Base-by-base conservation (phyloP, 1,140 invertebrate genomes). In the Pomacea maculata region DNA sequence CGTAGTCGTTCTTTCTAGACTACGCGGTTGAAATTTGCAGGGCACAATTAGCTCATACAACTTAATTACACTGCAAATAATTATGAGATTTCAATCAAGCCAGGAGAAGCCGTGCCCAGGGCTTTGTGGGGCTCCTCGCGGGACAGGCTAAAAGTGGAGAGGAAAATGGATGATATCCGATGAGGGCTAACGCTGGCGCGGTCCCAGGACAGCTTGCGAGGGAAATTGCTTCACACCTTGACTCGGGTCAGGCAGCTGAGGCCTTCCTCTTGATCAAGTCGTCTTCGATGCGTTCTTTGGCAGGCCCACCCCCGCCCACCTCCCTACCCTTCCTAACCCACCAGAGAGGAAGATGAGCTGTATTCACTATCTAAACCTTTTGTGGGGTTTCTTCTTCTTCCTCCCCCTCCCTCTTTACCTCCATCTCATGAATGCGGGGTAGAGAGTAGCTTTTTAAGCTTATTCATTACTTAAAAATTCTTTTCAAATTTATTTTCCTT, bases 151-250 rank as follows among this genome's bases (percentile, higher is more conserved):
- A 25, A 55, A 54, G 72, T 55, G 57, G 76, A 64, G 55, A 70
- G 76, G 68, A 78, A 78, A 78, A 78, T 78, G 77, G 77, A 78
- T 78, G 77, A 78, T 78, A 70, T 70, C 71, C 67, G 72, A 78
- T 64, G 75, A 74, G 81, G 78, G 65, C 75, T 71, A 70, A 65
- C 71, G 74, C 67, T 34, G 71, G 67, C 55, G 14, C 61, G 75
- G 77, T 82, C 83, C 78, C 78, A 78, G 77, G 75, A 61, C 64
- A 81, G 79, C 74, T 78, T 71, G 77, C 54, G 61, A 68, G 29
- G 64, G 55, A 84, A 84, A 84, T 84, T 81, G 79, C 80, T 84
- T 84, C 72, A 84, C 83, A 84, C 83, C 83, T 84, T 73, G 61
- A 25, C 15, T 29, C 52, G 55, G 70, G 54, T 76, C 34, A 54